Evolutionary conservation across 2,797 vertebrate species (phyloP).

Genomic region (Vireo griseus): DNA sequence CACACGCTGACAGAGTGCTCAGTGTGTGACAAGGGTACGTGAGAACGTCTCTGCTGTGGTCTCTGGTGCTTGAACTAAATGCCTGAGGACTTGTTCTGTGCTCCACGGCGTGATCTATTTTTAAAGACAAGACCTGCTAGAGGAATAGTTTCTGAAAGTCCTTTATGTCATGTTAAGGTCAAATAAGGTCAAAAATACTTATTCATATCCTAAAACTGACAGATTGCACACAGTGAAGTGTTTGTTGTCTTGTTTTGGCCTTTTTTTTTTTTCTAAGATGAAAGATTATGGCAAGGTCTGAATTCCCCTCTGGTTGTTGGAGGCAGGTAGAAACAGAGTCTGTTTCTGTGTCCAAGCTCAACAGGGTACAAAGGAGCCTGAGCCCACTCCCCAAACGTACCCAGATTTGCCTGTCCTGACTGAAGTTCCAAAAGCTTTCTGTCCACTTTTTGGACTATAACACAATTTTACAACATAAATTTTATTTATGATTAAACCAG

Average conservation of each 20-base stretch:
- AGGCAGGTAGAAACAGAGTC: neutral
- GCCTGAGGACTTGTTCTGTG: neutral
- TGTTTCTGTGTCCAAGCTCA: neutral
- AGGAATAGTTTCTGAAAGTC: neutral
- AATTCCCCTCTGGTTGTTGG: neutral
- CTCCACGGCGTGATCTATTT: neutral
- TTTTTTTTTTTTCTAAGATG: neutral
- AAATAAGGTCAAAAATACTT: neutral
- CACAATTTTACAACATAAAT: too few species aligned
- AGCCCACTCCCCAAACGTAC: neutral
- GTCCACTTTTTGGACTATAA: neutral
- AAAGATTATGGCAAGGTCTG: neutral
- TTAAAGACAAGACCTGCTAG: neutral
- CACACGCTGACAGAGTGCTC: neutral
- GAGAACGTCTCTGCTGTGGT: neutral
- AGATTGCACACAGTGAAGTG: neutral
- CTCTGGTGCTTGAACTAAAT: neutral
- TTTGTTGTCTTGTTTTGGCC: neutral
- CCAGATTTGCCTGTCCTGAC: neutral
- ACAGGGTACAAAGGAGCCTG: neutral
- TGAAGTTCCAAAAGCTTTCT: neutral
- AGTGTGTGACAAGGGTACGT: neutral
- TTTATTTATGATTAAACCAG: neutral
- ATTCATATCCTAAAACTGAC: neutral
- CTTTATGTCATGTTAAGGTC: neutral